Conservation (phyloP, 1,140 invertebrate species). For the Aricia agestis region DNA sequence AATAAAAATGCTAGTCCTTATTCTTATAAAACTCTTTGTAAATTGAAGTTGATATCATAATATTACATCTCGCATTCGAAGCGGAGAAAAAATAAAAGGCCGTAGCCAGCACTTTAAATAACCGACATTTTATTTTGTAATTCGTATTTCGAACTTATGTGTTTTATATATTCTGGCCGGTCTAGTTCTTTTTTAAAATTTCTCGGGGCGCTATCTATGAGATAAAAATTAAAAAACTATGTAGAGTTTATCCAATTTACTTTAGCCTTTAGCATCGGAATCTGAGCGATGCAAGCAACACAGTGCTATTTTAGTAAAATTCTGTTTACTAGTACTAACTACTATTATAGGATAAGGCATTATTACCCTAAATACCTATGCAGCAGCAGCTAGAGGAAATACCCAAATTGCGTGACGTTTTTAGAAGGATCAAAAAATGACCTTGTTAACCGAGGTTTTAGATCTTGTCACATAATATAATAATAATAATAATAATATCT, state of each 20-base stretch:
- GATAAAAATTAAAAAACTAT: constrained; percentile 14
- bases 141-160: neutral
- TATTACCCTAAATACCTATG: no score
- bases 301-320: neutral
- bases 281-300: neutral
- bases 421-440: no score
- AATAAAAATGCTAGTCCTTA: constrained; percentile 15
- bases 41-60: constrained; percentile 30
- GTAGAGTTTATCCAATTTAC: neutral
- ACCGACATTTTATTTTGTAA: constrained; percentile 13
- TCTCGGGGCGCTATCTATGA: constrained; percentile 16
- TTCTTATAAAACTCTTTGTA: constrained; percentile 24
- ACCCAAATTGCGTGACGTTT: no score
- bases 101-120: constrained; percentile 22
- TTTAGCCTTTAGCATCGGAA: neutral
- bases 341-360: no score
- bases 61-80: constrained; percentile 21
- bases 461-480: no score
- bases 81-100: constrained; percentile 25
- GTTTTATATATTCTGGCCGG: neutral
- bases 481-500: no score
- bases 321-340: neutral
- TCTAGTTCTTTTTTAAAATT: constrained; percentile 14
- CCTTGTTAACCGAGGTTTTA: no score
- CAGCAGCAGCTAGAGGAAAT: no score